These are phyloP conservation scores for Xiphophorus maculatus DNA, from an alignment of 2,113 vertebrate species.

Conservation along the genomic window DNA sequence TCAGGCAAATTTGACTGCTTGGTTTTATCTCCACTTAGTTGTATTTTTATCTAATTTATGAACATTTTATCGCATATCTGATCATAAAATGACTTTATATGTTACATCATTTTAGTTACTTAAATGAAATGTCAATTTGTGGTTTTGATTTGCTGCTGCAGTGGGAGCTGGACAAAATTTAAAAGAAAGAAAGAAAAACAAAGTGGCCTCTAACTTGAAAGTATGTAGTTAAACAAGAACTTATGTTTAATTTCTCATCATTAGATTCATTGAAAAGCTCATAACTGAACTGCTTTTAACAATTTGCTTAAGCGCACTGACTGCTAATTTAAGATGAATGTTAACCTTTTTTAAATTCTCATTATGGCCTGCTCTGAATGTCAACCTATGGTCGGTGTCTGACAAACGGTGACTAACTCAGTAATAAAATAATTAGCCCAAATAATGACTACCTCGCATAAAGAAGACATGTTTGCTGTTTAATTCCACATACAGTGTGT, in stretches of 20 bases:
- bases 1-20: not conserved
- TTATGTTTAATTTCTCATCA: not conserved
- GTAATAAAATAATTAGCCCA: constrained; percentile 45
- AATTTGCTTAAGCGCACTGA: no score
- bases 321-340: not conserved
- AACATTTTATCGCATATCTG: not conserved
- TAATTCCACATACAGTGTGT: constrained; percentile 43
- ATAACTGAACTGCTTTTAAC: not conserved
- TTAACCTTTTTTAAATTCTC: not conserved
- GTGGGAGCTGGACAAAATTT: not conserved
- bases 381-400: constrained; percentile 3
- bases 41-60: not conserved
- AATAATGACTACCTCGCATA: constrained; percentile 12
- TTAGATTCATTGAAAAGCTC: not conserved
- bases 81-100: not conserved
- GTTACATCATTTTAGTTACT: not conserved
- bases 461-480: constrained; percentile 22
- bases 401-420: constrained; percentile 12
- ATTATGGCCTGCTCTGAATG: not conserved
- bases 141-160: not conserved
- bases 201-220: not conserved
- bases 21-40: no score
- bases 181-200: no score
- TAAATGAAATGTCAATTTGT: not conserved
- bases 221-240: not conserved